phyloP scores from a whole-genome alignment of 2,888 invertebrate genomes.

The Thysanoteuthis rhombus region DNA sequence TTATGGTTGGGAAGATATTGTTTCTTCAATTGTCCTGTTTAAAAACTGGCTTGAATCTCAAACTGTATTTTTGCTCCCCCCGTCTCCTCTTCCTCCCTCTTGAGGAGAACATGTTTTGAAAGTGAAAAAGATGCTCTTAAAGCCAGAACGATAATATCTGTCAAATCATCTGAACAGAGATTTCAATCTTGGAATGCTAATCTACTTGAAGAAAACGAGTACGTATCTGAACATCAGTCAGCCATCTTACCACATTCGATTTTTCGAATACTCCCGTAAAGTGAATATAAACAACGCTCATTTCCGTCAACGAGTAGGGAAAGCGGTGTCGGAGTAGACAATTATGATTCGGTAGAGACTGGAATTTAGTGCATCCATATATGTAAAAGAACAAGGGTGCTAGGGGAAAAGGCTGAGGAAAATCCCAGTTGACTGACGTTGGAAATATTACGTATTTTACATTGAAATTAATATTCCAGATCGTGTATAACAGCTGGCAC shows the following conservation, averaged over 20 bases:
- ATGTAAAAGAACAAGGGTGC: background rate
- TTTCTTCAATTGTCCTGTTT: background rate
- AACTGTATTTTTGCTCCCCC: background rate
- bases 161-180: background rate
- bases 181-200: background rate
- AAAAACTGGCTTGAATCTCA: background rate
- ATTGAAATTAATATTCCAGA: no score
- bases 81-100: background rate
- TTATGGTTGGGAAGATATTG: background rate
- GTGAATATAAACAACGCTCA: no score
- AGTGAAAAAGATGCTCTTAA: background rate
- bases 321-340: background rate
- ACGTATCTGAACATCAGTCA: background rate
- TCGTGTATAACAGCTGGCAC: no score
- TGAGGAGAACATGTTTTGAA: background rate
- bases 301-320: background rate
- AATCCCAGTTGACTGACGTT: no score
- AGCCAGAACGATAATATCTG: background rate
- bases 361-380: background rate
- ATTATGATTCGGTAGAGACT: background rate
- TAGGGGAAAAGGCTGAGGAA: no score
- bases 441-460: no score
- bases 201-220: background rate
- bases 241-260: background rate
- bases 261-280: background rate